Evolutionary conservation across 2,113 vertebrate species (phyloP), one percentile per base, ranked within the genome.

Genomic region (Channa maculata): DNA sequence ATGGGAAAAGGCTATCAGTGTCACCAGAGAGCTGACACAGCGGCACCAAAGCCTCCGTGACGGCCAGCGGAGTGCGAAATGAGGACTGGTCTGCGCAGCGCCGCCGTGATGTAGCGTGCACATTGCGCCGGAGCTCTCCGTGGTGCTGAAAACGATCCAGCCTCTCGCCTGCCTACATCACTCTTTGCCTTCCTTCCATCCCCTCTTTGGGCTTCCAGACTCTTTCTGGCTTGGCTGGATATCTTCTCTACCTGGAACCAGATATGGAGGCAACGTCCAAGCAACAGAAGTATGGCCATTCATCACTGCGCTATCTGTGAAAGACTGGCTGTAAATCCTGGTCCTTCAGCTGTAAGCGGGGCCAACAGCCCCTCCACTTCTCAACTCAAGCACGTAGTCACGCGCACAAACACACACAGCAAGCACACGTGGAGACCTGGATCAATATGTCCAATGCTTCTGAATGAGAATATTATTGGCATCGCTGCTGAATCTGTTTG

Each of bases 101-200:
- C 57, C n/a, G 50, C 55, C 63, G 64, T 62, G 60, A 34, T 67
- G 15, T 2, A 49, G 68, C 51, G 24, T 24, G 15, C 39, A 33
- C 36, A 13, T n/a, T 24, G 65, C 43, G 8, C 53, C 15, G 77
- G 87, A 86, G 88, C 91, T 91, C 82, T 92, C 92, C 89, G 38
- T 8, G 86, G 91, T 89, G 68, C 91, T 92, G 91, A 85, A 91
- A 65, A 15, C 48, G 46, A 80, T 69, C 80, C 75, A 38, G 60
- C 60, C 58, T 50, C 62, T 41, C 14, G 11, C 6, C 15, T 11
- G 6, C 33, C 2, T 11, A 13, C 24, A 50, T 41, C 46, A 5
- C 12, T 39, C 34, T 8, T 6, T 57, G 8, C 48, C n/a, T 14
- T 15, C 8, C 54, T 24, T 24, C 24, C 24, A 24, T 24, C 24